Percentiles rank a stretch among this genome's conserved stretches.
phyloP scores from a whole-genome alignment of 1,140 invertebrate species.

The Zophobas morio region DNA sequence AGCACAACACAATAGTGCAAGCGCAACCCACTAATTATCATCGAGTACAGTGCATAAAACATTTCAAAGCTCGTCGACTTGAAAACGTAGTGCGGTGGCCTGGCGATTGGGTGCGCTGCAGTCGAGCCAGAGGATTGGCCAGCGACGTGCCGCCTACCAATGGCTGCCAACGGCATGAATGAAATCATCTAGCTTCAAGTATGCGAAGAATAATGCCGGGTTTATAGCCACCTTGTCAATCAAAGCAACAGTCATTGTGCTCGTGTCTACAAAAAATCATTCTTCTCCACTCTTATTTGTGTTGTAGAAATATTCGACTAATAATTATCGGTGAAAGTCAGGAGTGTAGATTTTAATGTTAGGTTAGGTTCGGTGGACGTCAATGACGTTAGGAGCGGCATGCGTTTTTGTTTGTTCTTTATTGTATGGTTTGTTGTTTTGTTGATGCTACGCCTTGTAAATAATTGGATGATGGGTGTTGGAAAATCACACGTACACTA shows the following conservation, averaged over 20 bases:
- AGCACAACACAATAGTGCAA: slow-evolving; percentile 46
- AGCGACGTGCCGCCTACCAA: slow-evolving; percentile 55
- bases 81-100: slow-evolving; percentile 50
- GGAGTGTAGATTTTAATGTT: slow-evolving; percentile 12
- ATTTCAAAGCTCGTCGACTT: slow-evolving; percentile 50
- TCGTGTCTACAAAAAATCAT: neutral
- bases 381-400: slow-evolving; percentile 3
- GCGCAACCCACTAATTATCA: slow-evolving; percentile 62
- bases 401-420: too few relatives aligned
- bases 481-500: slow-evolving; percentile 23
- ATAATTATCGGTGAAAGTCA: slow-evolving; percentile 22
- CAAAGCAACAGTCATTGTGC: slow-evolving; percentile 13
- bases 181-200: slow-evolving; percentile 44
- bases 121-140: slow-evolving; percentile 56
- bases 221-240: slow-evolving; percentile 24
- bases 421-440: slow-evolving; percentile 1
- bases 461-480: slow-evolving; percentile 26
- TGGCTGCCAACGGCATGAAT: slow-evolving; percentile 53
- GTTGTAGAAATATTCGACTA: neutral
- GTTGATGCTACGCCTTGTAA: slow-evolving; percentile 27
- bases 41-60: slow-evolving; percentile 48
- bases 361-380: slow-evolving; percentile 7
- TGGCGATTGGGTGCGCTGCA: slow-evolving; percentile 57
- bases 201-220: slow-evolving; percentile 25
- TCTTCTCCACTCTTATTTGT: neutral